Percentiles rank a stretch among this genome's conserved stretches.
phyloP scores from a whole-genome alignment of 1,140 invertebrate species.

The Oryctes rhinoceros region DNA sequence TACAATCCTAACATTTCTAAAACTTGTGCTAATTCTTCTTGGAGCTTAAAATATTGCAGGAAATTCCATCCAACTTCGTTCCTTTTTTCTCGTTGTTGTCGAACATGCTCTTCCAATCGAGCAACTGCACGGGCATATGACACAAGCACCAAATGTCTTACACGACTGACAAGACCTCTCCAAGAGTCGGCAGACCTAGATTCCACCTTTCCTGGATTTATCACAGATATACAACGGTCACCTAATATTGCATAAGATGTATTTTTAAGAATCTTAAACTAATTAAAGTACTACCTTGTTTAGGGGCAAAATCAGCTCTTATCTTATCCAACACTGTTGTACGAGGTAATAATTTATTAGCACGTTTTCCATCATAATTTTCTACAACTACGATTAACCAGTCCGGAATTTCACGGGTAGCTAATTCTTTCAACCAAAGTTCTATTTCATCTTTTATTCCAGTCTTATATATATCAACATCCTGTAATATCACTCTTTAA shows the following conservation, averaged over 20 bases:
- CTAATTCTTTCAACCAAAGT: constrained; percentile 83
- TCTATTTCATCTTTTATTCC: constrained; percentile 87
- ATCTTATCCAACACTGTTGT: constrained; percentile 96
- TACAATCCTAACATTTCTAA: constrained; percentile 92
- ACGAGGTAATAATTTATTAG: constrained; percentile 90
- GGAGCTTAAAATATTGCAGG: constrained; percentile 91
- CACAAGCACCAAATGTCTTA: constrained; percentile 83
- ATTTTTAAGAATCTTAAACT: not conserved
- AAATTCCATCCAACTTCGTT: constrained; percentile 94
- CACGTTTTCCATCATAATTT: constrained; percentile 89
- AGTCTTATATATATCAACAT: constrained; percentile 90
- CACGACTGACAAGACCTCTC: constrained; percentile 81
- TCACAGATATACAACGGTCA: constrained; percentile 86
- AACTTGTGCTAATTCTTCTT: constrained; percentile 95
- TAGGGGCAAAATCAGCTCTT: constrained; percentile 90
- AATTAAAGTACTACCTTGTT: constrained; percentile 72
- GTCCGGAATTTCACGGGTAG: constrained; percentile 79
- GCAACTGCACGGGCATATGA: constrained; percentile 87
- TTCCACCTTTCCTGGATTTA: constrained; percentile 90
- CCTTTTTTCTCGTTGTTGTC: constrained; percentile 87
- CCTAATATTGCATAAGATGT: constrained; percentile 52
- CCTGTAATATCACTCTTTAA: constrained; percentile 67
- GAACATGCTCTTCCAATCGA: constrained; percentile 90
- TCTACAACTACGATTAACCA: constrained; percentile 96
- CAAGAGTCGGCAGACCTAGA: constrained; percentile 89